phyloP scores from a whole-genome alignment of 1,140 invertebrate genomes.

The Scaptomyza montana region DNA sequence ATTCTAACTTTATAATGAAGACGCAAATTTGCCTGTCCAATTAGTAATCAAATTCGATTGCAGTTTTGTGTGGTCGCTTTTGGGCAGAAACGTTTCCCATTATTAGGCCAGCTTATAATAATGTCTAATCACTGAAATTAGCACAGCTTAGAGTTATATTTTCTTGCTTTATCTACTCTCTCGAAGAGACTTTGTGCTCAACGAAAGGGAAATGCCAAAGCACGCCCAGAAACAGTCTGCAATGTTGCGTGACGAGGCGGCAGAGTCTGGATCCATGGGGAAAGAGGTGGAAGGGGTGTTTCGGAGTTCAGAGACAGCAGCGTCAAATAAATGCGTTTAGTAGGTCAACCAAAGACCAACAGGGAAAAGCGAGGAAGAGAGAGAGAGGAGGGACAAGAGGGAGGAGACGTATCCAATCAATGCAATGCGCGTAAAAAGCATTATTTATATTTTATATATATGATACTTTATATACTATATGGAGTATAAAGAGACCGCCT shows the following conservation, averaged over 20 bases:
- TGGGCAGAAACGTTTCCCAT: background rate
- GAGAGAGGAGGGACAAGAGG: no score
- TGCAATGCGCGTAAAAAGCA: constrained; percentile 59
- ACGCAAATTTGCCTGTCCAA: background rate
- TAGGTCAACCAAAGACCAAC: constrained; percentile 35
- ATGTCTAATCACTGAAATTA: constrained; percentile 57
- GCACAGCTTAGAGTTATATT: constrained; percentile 40
- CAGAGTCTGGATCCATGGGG: background rate
- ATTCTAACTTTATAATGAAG: no score
- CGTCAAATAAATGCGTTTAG: constrained; percentile 39
- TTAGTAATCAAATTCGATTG: constrained; percentile 6
- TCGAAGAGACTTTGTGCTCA: constrained; percentile 10
- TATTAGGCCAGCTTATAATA: constrained; percentile 27
- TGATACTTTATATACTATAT: constrained; percentile 23
- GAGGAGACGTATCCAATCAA: constrained; percentile 57
- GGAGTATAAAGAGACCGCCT: constrained; percentile 62
- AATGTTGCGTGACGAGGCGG: constrained; percentile 65
- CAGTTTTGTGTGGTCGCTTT: constrained; percentile 31
- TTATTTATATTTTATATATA: constrained; percentile 51
- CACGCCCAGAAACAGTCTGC: constrained; percentile 64
- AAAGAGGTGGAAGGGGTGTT: background rate
- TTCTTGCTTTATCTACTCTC: background rate
- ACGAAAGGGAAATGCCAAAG: constrained; percentile 75
- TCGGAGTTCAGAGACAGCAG: constrained; percentile 7
- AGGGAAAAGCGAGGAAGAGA: background rate